These are phyloP conservation scores for Zaprionus ghesquierei DNA, from an alignment of 1,140 invertebrate genomes.

Conservation along the genomic window DNA sequence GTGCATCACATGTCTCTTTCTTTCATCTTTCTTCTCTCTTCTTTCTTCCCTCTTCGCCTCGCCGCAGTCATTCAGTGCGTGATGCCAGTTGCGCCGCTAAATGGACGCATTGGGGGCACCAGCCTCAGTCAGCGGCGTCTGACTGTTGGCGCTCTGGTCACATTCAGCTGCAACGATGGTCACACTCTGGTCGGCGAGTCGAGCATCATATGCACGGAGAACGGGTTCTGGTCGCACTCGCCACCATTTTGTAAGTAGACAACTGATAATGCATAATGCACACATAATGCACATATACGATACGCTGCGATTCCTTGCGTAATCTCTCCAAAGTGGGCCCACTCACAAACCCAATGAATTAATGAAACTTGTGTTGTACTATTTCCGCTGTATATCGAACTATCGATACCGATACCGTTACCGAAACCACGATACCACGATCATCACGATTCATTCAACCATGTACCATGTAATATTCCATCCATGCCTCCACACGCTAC, in stretches of 20 bases:
- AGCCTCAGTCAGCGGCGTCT: slow-evolving; percentile 83
- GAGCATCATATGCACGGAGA: slow-evolving; percentile 92
- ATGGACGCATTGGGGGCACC: slow-evolving; percentile 87
- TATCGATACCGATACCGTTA: slow-evolving; percentile 18
- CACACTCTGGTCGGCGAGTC: slow-evolving; percentile 90
- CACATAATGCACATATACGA: slow-evolving; percentile 62
- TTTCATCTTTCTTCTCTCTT: slow-evolving; percentile 11
- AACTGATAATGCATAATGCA: slow-evolving; percentile 44
- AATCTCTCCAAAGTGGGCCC: slow-evolving; percentile 62
- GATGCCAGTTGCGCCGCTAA: slow-evolving; percentile 87
- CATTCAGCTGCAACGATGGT: slow-evolving; percentile 89
- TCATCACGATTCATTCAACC: slow-evolving; percentile 24
- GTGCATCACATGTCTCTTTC: neutral
- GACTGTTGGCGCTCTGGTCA: slow-evolving; percentile 90
- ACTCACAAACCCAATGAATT: slow-evolving; percentile 59
- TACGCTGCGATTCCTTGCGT: slow-evolving; percentile 55
- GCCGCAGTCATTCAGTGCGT: slow-evolving; percentile 90
- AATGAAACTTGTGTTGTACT: slow-evolving; percentile 73
- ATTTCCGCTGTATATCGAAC: slow-evolving; percentile 60
- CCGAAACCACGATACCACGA: slow-evolving; percentile 33
- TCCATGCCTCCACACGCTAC: slow-evolving; percentile 35
- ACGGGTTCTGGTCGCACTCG: slow-evolving; percentile 92
- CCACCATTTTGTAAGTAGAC: slow-evolving; percentile 89
- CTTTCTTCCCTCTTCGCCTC: slow-evolving; percentile 47
- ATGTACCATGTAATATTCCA: slow-evolving; percentile 38